A percentile compares a stretch with the other conserved stretches of the same genome.
Evolutionary conservation across 2,113 vertebrate genomes (phyloP).

Genomic region (Calidris pugnax): DNA sequence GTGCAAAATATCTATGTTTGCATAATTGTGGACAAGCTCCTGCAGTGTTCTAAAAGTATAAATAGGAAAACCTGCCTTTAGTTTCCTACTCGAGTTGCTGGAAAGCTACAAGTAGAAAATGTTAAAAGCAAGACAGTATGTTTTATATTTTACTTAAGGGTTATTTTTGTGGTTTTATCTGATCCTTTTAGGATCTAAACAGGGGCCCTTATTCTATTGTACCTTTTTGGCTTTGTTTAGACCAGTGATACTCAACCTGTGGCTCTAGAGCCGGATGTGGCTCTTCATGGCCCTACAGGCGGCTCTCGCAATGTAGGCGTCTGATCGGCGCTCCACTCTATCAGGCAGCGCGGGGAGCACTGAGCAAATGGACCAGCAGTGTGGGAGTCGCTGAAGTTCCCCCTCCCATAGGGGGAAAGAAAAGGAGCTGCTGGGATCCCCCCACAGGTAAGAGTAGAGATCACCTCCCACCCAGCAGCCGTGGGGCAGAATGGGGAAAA

Average conservation of each 20-base stretch:
- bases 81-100: conserved; percentile 58
- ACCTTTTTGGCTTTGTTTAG: conserved; percentile 79
- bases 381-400: conserved; percentile 76
- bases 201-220: conserved; percentile 77
- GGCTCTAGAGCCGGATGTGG: conserved; percentile 77
- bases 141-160: conserved; percentile 74
- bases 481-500: conserved; percentile 66
- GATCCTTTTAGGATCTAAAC: conserved; percentile 74
- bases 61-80: conserved; percentile 71
- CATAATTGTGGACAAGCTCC: conserved; percentile 35
- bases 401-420: conserved; percentile 77
- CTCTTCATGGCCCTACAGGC: conserved; percentile 78
- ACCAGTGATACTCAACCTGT: conserved; percentile 79
- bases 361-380: conserved; percentile 76
- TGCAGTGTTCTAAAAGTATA: conserved; percentile 70
- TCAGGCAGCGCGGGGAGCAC: conserved; percentile 76
- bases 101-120: conserved; percentile 65
- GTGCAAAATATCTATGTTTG: neutral
- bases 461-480: conserved; percentile 73
- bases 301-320: conserved; percentile 77
- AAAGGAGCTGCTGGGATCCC: conserved; percentile 77
- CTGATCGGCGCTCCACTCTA: conserved; percentile 77
- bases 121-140: conserved; percentile 71
- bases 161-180: conserved; percentile 76
- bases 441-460: conserved; percentile 78